Evolutionary conservation across 2,888 invertebrate genomes (phyloP).

Genomic region (Chymomyza caudatula): DNA sequence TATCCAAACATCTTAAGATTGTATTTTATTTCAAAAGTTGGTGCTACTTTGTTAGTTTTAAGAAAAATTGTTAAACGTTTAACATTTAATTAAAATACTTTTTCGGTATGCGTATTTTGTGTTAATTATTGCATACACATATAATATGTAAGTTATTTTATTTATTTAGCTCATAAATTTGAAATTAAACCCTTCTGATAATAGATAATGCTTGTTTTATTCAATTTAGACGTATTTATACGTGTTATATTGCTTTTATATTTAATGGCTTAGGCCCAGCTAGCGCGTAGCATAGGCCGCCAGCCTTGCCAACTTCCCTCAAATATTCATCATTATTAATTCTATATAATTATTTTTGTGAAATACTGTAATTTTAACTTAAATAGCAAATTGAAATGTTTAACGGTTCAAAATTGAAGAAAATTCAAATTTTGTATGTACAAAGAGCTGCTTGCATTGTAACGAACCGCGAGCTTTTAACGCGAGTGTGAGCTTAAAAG

Average conservation of each 20-base stretch:
- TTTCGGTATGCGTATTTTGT: background rate
- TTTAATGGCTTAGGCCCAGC: slow-evolving; percentile 6
- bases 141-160: background rate
- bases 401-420: slow-evolving; percentile 17
- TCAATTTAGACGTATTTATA: slow-evolving; percentile 34
- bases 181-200: background rate
- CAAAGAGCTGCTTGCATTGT: slow-evolving; percentile 30
- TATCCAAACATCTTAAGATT: background rate
- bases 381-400: slow-evolving; percentile 25
- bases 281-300: background rate
- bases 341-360: slow-evolving; percentile 25
- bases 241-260: slow-evolving; percentile 8
- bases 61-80: background rate
- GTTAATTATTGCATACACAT: background rate
- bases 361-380: slow-evolving; percentile 60
- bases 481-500: no score
- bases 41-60: background rate
- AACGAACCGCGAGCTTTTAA: no score
- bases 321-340: slow-evolving; percentile 8
- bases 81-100: background rate
- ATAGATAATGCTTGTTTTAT: slow-evolving; percentile 11
- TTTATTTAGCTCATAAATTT: background rate
- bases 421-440: slow-evolving; percentile 47
- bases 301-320: background rate
- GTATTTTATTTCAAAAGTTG: background rate